Evolutionary conservation across 2,888 invertebrate species (phyloP).

Genomic region (Andrena hattorfiana): DNA sequence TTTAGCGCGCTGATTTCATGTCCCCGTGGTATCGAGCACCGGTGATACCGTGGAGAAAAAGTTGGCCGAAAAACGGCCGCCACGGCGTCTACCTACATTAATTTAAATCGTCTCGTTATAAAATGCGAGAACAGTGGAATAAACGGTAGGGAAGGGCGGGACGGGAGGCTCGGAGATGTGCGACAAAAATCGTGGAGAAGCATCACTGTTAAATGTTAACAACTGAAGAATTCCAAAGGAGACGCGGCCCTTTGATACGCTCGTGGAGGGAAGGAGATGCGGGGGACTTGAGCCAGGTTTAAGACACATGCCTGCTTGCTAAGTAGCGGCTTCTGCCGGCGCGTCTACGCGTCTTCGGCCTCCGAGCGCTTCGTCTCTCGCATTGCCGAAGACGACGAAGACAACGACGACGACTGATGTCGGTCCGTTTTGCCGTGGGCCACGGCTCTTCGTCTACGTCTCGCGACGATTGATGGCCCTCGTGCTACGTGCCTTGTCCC

Average conservation of each 20-base stretch:
- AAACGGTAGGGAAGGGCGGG: slow-evolving; percentile 5
- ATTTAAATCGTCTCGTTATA: slow-evolving; percentile 66
- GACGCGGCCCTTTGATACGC: slow-evolving; percentile 70
- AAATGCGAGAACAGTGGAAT: slow-evolving; percentile 25
- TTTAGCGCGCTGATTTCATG: slow-evolving; percentile 42
- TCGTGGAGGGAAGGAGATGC: slow-evolving; percentile 50
- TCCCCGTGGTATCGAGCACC: slow-evolving; percentile 17
- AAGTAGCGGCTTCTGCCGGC: slow-evolving; percentile 77
- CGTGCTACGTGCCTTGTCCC: slow-evolving; percentile 68
- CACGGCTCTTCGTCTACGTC: slow-evolving; percentile 83
- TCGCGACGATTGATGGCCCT: slow-evolving; percentile 82
- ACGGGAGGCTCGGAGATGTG: slow-evolving; percentile 46
- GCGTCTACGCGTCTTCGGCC: slow-evolving; percentile 72
- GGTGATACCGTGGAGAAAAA: slow-evolving; percentile 28
- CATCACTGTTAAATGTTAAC: slow-evolving; percentile 79
- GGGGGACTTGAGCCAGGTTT: slow-evolving; percentile 59
- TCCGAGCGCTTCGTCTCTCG: slow-evolving; percentile 67
- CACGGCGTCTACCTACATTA: slow-evolving; percentile 41
- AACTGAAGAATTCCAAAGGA: slow-evolving; percentile 78
- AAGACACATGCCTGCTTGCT: slow-evolving; percentile 79
- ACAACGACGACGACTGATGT: slow-evolving; percentile 76
- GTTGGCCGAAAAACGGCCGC: slow-evolving; percentile 26
- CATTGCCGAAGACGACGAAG: slow-evolving; percentile 67
- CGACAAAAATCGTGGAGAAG: slow-evolving; percentile 71
- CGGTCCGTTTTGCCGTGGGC: slow-evolving; percentile 81